Percentiles rank a stretch among this genome's conserved stretches.
Conservation (phyloP, 2,888 invertebrate species). For the Nemoura dubitans region DNA sequence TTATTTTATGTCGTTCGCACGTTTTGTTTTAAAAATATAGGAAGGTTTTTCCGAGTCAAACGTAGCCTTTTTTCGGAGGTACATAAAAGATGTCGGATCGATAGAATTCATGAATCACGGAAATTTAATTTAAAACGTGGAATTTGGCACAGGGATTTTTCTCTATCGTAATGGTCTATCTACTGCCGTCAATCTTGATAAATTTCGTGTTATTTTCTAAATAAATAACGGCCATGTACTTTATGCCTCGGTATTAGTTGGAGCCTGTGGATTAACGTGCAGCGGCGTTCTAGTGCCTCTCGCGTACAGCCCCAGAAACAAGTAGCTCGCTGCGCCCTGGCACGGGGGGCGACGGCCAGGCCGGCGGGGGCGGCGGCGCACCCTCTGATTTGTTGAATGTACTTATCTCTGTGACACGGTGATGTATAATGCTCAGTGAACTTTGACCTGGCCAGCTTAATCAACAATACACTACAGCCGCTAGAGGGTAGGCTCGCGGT, state of each 20-base stretch:
- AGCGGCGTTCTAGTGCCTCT: background rate
- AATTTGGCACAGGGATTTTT: constrained; percentile 7
- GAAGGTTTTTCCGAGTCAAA: background rate
- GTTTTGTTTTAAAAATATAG: background rate
- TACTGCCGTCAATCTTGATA: constrained; percentile 5
- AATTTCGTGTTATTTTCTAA: constrained; percentile 12
- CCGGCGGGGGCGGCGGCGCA: no score
- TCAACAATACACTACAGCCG: constrained; percentile 13
- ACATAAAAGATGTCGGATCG: constrained; percentile 5
- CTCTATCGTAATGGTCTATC: background rate
- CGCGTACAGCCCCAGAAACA: background rate
- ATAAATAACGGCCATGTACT: background rate
- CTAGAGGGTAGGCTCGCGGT: background rate
- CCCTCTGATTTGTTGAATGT: constrained; percentile 28
- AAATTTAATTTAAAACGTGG: constrained; percentile 12
- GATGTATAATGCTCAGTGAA: constrained; percentile 24
- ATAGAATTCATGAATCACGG: constrained; percentile 12
- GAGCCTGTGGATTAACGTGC: background rate
- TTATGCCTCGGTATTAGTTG: background rate
- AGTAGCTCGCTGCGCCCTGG: no score
- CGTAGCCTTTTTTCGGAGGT: background rate
- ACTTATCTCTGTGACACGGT: constrained; percentile 34
- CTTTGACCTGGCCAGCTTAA: constrained; percentile 30
- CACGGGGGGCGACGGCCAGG: background rate
- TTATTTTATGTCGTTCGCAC: constrained; percentile 12